Evolutionary conservation across 2,888 invertebrate genomes (phyloP), one percentile per base, ranked within the genome.

Genomic region (Aleiodes leptofemur): DNA sequence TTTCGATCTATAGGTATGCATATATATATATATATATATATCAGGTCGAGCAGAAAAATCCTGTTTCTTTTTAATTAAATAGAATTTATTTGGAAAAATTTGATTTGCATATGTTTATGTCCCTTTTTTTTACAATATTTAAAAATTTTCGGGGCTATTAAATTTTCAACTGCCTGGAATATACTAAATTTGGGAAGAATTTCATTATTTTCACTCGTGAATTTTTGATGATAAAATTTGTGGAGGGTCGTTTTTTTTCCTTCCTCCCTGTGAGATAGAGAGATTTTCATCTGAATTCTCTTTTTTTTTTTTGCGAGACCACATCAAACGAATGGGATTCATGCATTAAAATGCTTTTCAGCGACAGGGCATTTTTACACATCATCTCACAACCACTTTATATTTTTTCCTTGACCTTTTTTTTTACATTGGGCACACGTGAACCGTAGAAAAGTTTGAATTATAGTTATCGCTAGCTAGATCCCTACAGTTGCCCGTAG

Each of bases 401-500:
- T 43, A 43, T 43, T 43, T 43, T 43, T 43, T 43, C 43, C 43
- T 43, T 43, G 43, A 43, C 43, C 43, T 43, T 43, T 43, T 43
- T 31, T 6, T n/a, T 2, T 6, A 6, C 11, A 38, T 31, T 13
- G 38, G 29, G n/a, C 34, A 13, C 7, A 29, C n/a, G 13, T 59
- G 11, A 59, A 59, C 34, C 34, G 31, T 34, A 59, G n/a, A 59
- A 59, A 31, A 59, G 11, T 13, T 59, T 34, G 38, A 59, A 34
- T 59, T 59, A n/a, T 38, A 31, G 57, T 34, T 31, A 59, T 38
- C n/a, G 59, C 38, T 1, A n/a, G 59, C 13, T 31, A 9, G 34
- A 59, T 59, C 34, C 34, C 31, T 59, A 59, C 38, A 72, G 38
- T 69, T 53, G 64, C 59, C 70, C 43, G 59, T 51, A 51, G 70